Base-by-base conservation (phyloP, 2,113 vertebrate species). In the Protobothrops flavoviridis region DNA sequence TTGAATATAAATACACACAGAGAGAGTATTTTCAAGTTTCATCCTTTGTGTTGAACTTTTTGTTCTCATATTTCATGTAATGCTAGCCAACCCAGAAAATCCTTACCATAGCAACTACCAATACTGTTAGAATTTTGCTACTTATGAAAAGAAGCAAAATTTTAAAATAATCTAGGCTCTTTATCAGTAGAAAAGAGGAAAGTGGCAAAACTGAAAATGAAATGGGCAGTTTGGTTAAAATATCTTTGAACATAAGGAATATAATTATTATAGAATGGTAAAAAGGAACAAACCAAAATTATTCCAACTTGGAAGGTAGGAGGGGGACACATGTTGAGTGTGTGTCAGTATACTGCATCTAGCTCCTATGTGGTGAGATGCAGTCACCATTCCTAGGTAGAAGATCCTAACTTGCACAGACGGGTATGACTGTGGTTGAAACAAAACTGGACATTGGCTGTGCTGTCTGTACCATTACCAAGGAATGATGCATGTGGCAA, bases 91-190 rank as follows among this genome's bases (percentile, higher is more conserved):
- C 0, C 0, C 93, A 0, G 91, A 94, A 94, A 94, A 93, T 94
- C 90, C 94, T 97, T 96, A 96, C 96, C 97, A 97, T 97, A 95
- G 97, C 96, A 97, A 97, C 97, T 95, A 20, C 93, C 23, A 1
- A 92, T 94, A 93, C 39, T 89, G 96, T 95, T 94, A 95, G 95
- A 94, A 95, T 94, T 92, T 94, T 92, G 89, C 94, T 92, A 29
- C 87, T 95, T 94, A 92, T 95, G 96, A 96, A 92, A 87, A 61
- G 88, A 56, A 91, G 43, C 39, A 64, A 26, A 26, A 43, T 48
- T 5, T 8, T 26, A 6, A 85, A 48, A 29, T 59, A 59, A 59
- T 59, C 7, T 59, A 93, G 95, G 94, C 95, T 94, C 95, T 97
- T 96, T 96, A 95, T 94, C 43, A 56, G 0, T 74, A 0, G 93